Evolutionary conservation across 2,113 vertebrate species (phyloP), one percentile per base, ranked within the genome.

Genomic region (Onychorhynchus coronatus): DNA sequence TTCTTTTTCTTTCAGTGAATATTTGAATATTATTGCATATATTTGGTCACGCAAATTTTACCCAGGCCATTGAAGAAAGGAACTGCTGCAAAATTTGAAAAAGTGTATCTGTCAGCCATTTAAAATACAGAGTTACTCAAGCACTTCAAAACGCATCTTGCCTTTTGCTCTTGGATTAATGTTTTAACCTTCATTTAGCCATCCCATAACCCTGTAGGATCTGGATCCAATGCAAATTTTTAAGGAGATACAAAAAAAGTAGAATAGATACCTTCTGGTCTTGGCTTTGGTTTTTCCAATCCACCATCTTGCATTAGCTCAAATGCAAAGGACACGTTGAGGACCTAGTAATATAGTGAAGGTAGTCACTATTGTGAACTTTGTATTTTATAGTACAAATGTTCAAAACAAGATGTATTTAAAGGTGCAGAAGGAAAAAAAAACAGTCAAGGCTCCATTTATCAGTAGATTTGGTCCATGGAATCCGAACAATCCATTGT

Each of bases 231-330:
- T 4, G 12, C 13, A 59, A 12, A 63, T 41, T 82, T 82, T 63
- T 47, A 81, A 81, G 35, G 65, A 81, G 15, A 72, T 8, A 63
- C 5, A 55, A 47, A 83, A 74, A 61, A 66, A 23, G 27, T 28
- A 62, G 22, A 76, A 53, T 8, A 86, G 93, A 65, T 98, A 99
- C 99, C 99, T 98, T 99, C 99, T 70, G 99, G 98, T 73, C 99
- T 97, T 35, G 99, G 99, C 76, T 99, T 99, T 65, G 99, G 99
- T 96, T 98, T 99, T 98, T 99, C 99, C 96, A 99, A 76, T 53
- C 99, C 99, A 87, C 99, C 99, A 19, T 99, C 99, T 91, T 99
- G 99, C 99, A 99, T 99, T 94, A 99, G 98, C 74, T 99, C 99
- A 95, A 99, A 99, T 7, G 99, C 98, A 94, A 99, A 99, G 65